Conservation (phyloP, 2,113 vertebrate species). For the Melospiza georgiana region DNA sequence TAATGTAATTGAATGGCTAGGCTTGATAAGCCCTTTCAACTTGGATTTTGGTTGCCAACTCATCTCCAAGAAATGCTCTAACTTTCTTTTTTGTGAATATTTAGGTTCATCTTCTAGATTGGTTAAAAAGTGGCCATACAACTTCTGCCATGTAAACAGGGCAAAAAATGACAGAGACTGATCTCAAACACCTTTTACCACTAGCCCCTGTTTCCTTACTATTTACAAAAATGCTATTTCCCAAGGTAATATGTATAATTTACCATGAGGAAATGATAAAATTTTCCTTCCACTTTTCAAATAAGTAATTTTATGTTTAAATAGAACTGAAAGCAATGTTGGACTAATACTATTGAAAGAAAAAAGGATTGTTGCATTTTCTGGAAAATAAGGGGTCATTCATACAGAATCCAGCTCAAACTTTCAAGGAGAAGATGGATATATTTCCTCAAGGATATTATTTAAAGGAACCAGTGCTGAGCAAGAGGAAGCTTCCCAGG, state of each 20-base stretch:
- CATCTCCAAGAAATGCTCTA: background rate
- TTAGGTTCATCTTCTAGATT: background rate
- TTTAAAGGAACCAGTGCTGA: background rate
- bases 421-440: background rate
- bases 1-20: background rate
- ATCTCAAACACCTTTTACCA: background rate
- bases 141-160: background rate
- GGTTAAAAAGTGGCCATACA: background rate
- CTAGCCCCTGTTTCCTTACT: background rate
- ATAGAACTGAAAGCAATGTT: background rate
- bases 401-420: background rate
- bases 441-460: background rate
- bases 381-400: background rate
- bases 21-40: background rate
- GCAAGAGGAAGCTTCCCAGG: background rate
- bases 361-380: background rate
- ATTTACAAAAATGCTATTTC: background rate
- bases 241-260: background rate
- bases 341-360: background rate
- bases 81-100: background rate
- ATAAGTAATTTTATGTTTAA: background rate
- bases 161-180: background rate
- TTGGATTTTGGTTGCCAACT: background rate
- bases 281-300: background rate
- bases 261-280: background rate